Percentiles rank a stretch among this genome's conserved stretches.
phyloP scores from a whole-genome alignment of 2,888 invertebrate species.

The Apocheima hispidaria region DNA sequence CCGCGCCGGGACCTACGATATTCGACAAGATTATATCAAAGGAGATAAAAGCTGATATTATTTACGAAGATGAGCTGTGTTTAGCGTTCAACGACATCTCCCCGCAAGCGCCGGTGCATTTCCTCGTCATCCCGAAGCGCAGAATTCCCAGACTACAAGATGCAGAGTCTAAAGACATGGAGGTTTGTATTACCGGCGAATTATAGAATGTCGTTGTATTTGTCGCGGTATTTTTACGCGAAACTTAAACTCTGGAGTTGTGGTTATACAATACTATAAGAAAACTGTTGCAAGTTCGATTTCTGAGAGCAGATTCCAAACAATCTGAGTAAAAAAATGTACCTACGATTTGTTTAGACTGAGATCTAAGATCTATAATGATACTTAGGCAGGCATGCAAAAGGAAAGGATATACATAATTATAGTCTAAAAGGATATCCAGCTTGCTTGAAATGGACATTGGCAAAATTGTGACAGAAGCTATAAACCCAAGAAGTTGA shows the following conservation, averaged over 20 bases:
- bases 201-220: constrained; percentile 7
- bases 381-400: too few species aligned
- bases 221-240: constrained; percentile 1
- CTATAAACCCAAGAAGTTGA: too few species aligned
- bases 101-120: constrained; percentile 94
- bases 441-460: too few species aligned
- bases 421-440: too few species aligned
- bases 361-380: too few species aligned
- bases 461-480: too few species aligned
- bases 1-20: constrained; percentile 85
- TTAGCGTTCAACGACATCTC: constrained; percentile 93
- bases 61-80: constrained; percentile 93
- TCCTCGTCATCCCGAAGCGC: constrained; percentile 93
- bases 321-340: neutral
- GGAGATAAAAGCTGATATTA: constrained; percentile 92
- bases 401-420: too few species aligned
- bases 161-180: constrained; percentile 86
- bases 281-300: neutral
- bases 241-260: neutral
- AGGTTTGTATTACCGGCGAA: constrained; percentile 66
- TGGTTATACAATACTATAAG: neutral
- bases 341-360: too few species aligned
- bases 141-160: constrained; percentile 89
- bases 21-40: constrained; percentile 92
- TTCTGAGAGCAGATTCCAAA: neutral